Evolutionary conservation across 2,113 vertebrate species (phyloP).

Genomic region (Rhinopomastus cyanomelas): DNA sequence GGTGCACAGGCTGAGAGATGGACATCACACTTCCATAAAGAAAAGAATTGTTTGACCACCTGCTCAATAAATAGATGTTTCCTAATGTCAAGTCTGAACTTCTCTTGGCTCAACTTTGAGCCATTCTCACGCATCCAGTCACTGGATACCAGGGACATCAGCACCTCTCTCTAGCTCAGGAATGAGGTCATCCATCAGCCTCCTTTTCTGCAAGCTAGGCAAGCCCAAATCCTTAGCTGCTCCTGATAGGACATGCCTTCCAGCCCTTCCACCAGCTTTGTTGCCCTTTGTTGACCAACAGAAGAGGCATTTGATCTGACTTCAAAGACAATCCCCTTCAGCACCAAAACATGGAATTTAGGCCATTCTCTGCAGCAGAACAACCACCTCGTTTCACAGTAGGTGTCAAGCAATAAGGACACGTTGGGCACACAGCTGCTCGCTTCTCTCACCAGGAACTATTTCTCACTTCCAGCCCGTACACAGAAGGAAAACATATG

Average conservation of each 20-base stretch:
- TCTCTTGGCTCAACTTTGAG: rapidly evolving
- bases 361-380: background rate
- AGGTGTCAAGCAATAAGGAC: background rate
- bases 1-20: too few relatives aligned
- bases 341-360: background rate
- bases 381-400: background rate
- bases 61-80: background rate
- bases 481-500: background rate
- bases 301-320: background rate
- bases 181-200: rapidly evolving
- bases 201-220: background rate
- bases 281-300: background rate
- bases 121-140: rapidly evolving
- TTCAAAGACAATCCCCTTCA: background rate
- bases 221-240: background rate
- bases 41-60: background rate
- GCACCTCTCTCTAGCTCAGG: background rate
- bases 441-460: background rate
- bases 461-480: background rate
- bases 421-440: background rate
- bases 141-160: background rate
- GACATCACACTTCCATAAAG: too few relatives aligned
- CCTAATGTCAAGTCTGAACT: background rate
- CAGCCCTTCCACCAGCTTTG: background rate
- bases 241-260: background rate